phyloP scores from a whole-genome alignment of 2,113 vertebrate species.

The Cichladusa arquata region DNA sequence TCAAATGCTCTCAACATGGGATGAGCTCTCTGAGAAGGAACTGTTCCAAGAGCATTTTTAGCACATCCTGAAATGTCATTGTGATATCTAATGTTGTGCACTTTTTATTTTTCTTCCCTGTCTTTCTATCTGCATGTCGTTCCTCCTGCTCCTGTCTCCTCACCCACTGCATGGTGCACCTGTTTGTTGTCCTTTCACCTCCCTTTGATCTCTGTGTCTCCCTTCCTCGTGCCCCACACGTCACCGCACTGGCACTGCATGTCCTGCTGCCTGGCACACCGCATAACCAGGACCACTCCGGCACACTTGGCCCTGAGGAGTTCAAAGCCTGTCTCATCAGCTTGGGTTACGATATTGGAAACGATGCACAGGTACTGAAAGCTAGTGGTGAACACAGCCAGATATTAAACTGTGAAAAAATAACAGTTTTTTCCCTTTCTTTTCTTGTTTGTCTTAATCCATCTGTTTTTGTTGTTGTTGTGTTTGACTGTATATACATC shows the following conservation, averaged over 20 bases:
- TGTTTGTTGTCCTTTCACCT: constrained; percentile 21
- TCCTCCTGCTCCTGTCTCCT: constrained; percentile 50
- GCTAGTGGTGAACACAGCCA: constrained; percentile 69
- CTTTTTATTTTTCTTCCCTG: constrained; percentile 79
- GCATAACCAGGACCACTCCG: constrained; percentile 95
- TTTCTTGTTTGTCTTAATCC: constrained; percentile 73
- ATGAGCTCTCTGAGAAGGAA: constrained; percentile 53
- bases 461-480: constrained; percentile 28
- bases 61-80: constrained; percentile 63
- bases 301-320: constrained; percentile 97
- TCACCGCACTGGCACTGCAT: constrained; percentile 63
- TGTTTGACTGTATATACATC: background rate
- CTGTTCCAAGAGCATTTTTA: constrained; percentile 66
- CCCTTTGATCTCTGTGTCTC: constrained; percentile 2
- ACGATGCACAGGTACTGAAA: constrained; percentile 96
- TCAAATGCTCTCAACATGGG: constrained; percentile 23
- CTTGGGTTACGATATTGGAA: constrained; percentile 99
- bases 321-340: constrained; percentile 99
- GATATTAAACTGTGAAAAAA: constrained; percentile 71
- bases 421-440: constrained; percentile 75
- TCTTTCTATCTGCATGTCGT: constrained; percentile 71
- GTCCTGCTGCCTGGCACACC: constrained; percentile 85
- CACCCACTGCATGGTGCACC: constrained; percentile 83
- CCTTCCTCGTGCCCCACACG: constrained; percentile 38
- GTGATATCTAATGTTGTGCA: constrained; percentile 79